phyloP scores from a whole-genome alignment of 2,888 invertebrate genomes.

The Eurytoma californica region DNA sequence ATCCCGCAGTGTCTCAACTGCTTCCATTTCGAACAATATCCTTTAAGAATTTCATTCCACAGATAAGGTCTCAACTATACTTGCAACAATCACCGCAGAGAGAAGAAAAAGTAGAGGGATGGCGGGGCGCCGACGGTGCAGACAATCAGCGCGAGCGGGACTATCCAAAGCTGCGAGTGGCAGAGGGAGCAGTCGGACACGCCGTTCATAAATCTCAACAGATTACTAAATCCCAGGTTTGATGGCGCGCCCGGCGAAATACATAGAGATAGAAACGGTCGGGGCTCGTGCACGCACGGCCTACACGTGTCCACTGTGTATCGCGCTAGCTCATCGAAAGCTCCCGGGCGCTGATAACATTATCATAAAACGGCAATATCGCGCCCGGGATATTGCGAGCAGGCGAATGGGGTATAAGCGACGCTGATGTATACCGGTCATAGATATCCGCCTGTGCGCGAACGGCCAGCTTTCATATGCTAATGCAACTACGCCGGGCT shows the following conservation, averaged over 20 bases:
- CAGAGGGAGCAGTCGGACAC: constrained; percentile 64
- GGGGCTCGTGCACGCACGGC: constrained; percentile 44
- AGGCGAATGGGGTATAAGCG: constrained; percentile 33
- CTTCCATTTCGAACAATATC: constrained; percentile 54
- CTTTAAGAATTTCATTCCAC: constrained; percentile 52
- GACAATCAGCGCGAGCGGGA: constrained; percentile 50
- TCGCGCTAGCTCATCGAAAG: constrained; percentile 72
- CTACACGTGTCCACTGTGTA: constrained; percentile 59
- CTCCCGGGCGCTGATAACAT: constrained; percentile 76
- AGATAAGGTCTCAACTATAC: constrained; percentile 44
- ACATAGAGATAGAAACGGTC: constrained; percentile 41
- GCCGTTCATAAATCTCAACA: constrained; percentile 75
- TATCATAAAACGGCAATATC: constrained; percentile 76
- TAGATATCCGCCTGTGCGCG: constrained; percentile 52
- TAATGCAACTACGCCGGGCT: constrained; percentile 55
- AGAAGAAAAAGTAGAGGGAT: constrained; percentile 26
- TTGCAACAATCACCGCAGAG: neutral
- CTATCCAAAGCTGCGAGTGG: constrained; percentile 7
- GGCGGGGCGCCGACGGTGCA: constrained; percentile 17
- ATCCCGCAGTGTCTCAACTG: constrained; percentile 20
- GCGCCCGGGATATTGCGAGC: constrained; percentile 65
- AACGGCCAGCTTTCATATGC: constrained; percentile 64
- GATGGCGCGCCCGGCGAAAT: constrained; percentile 65
- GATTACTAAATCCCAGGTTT: constrained; percentile 75
- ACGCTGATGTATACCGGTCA: constrained; percentile 28